phyloP scores from a whole-genome alignment of 2,797 vertebrate species.

The Parauchenoglanis punctatus region DNA sequence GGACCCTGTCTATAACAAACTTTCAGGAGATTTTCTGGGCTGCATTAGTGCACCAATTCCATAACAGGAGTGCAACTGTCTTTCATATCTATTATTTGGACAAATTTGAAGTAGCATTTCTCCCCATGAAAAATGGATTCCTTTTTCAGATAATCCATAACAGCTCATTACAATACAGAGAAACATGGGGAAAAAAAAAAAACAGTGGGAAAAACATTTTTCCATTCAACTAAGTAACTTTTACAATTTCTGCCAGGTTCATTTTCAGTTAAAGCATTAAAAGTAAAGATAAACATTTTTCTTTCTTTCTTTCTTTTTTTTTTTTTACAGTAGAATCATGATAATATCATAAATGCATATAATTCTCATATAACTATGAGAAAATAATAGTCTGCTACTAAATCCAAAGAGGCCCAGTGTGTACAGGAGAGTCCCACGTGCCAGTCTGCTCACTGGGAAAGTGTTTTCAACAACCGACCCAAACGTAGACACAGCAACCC shows the following conservation, averaged over 20 bases:
- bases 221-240: not conserved
- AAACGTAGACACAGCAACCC: not conserved
- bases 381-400: too few relatives aligned
- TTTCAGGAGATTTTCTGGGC: not conserved
- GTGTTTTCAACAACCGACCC: not conserved
- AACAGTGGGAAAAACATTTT: not conserved
- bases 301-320: not conserved
- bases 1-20: not conserved
- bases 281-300: not conserved
- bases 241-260: not conserved
- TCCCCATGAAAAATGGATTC: not conserved
- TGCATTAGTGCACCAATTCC: not conserved
- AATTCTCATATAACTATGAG: too few relatives aligned
- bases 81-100: not conserved
- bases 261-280: not conserved
- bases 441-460: not conserved
- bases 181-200: not conserved
- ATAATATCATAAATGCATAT: not conserved
- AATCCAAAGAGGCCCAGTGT: not conserved
- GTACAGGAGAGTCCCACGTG: not conserved
- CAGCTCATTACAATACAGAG: not conserved
- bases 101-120: not conserved
- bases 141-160: not conserved
- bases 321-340: not conserved
- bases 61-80: not conserved